Evolutionary conservation across 2,888 invertebrate species (phyloP), one percentile per base, ranked within the genome.

Genomic region (Bhutanitis thaidina): DNA sequence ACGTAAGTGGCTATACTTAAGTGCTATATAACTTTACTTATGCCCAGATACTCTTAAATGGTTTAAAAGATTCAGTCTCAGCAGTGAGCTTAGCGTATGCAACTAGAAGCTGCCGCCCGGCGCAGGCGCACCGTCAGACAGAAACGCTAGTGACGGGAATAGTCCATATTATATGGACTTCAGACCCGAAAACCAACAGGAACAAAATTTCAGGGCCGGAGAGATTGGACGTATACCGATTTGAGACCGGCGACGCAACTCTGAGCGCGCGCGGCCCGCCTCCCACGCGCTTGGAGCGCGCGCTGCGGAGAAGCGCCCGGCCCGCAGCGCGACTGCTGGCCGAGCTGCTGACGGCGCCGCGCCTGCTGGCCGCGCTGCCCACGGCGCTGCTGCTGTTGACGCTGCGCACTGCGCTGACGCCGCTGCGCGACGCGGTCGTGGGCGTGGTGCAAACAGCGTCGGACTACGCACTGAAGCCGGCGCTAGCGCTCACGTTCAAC

Each of bases 391-490:
- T 94, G 64, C 56, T 53, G 7, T 36, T 41, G 32, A 56, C 55
- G 52, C 55, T 36, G 39, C 27, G 43, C 32, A 40, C 9, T 10
- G 53, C 52, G 57, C 65, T 78, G 62, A 45, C 50, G 53, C 48
- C 58, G 56, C 59, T 53, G 56, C 74, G 75, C 43, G 70, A 63
- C 57, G 64, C 64, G 20, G 58, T 56, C 13, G 49, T 60, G 37
- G 78, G 72, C 25, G 58, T 63, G 37, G 58, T 71, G 60, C 69
- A 64, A 54, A 62, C 71, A 32, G 51, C 54, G 52, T 69, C 94
- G 0, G 95, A 95, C 80, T 93, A 93, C 67, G 90, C 92, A 62
- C 73, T 94, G 48, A 95, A 94, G 74, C 95, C 95, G 10, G 76
- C 92, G 43, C 75, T 95, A 54, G 92, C 94, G 30, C 91, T 93